These are phyloP conservation scores for Meteorus cinctellus DNA, from an alignment of 2,888 invertebrate species.

Conservation along the genomic window DNA sequence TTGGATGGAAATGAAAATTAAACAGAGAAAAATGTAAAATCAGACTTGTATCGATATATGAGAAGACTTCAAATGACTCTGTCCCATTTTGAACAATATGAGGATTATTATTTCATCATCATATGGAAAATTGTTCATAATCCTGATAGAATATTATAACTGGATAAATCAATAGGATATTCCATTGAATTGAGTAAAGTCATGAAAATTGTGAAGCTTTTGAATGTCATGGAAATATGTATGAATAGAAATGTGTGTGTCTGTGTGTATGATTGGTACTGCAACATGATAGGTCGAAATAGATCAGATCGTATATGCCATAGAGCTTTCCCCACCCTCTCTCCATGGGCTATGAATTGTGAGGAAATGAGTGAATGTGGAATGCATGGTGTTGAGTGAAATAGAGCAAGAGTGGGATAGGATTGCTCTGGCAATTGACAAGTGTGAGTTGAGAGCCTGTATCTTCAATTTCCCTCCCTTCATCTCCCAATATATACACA, in stretches of 20 bases:
- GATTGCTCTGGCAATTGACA: constrained; percentile 44
- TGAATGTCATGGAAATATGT: constrained; percentile 16
- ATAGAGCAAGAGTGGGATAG: constrained; percentile 25
- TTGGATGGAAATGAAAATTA: too few relatives aligned
- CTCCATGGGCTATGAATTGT: constrained; percentile 2
- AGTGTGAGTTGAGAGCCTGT: constrained; percentile 33
- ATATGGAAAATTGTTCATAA: too few relatives aligned
- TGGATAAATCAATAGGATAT: not conserved
- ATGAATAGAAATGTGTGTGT: not conserved
- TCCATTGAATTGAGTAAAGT: not conserved
- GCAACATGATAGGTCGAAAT: constrained; percentile 29
- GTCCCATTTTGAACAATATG: too few relatives aligned
- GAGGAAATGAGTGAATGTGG: constrained; percentile 12
- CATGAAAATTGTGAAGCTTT: constrained; percentile 18
- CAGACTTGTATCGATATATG: too few relatives aligned
- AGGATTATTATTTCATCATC: too few relatives aligned
- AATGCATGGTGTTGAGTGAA: constrained; percentile 36
- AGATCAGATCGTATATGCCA: constrained; percentile 22
- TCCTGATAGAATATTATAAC: too few relatives aligned
- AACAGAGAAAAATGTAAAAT: too few relatives aligned
- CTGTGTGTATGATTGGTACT: not conserved
- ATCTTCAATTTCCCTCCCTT: not conserved
- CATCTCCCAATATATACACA: constrained; percentile 3
- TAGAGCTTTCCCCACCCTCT: not conserved
- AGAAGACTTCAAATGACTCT: too few relatives aligned